Conservation (phyloP, 2,797 vertebrate species). For the Manis javanica region DNA sequence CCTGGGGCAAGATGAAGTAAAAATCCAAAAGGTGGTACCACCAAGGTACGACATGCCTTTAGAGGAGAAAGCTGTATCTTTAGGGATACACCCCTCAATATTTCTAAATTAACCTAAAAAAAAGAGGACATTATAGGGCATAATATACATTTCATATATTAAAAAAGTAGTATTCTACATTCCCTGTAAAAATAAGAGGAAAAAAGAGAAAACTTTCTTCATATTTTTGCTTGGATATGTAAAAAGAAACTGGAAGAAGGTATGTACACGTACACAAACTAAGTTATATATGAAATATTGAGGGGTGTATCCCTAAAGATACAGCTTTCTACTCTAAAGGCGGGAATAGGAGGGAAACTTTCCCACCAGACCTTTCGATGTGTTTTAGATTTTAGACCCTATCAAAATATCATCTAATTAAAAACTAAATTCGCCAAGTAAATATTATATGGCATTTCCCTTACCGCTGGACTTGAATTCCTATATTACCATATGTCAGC, state of each 20-base stretch:
- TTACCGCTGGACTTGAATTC: background rate
- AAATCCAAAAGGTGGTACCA: background rate
- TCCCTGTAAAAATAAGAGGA: background rate
- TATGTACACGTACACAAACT: background rate
- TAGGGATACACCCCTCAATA: background rate
- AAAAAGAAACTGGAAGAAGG: background rate
- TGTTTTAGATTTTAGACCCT: conserved; percentile 15
- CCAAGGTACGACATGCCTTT: background rate
- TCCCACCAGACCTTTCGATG: background rate
- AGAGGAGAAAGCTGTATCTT: background rate
- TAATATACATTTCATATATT: too few species aligned
- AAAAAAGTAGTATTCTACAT: background rate
- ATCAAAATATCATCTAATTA: background rate
- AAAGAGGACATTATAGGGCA: background rate
- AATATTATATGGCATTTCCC: background rate
- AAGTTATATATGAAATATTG: background rate
- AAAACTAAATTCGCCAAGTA: background rate
- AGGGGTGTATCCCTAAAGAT: too few species aligned
- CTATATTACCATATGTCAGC: background rate
- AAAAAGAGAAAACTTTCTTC: background rate
- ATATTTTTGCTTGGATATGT: background rate
- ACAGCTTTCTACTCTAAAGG: too few species aligned
- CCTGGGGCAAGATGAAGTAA: background rate
- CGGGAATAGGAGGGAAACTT: background rate
- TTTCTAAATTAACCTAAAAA: background rate